Percentiles rank a stretch among this genome's conserved stretches.
Conservation (phyloP, 1,140 invertebrate species). For the Vollenhovia emeryi region DNA sequence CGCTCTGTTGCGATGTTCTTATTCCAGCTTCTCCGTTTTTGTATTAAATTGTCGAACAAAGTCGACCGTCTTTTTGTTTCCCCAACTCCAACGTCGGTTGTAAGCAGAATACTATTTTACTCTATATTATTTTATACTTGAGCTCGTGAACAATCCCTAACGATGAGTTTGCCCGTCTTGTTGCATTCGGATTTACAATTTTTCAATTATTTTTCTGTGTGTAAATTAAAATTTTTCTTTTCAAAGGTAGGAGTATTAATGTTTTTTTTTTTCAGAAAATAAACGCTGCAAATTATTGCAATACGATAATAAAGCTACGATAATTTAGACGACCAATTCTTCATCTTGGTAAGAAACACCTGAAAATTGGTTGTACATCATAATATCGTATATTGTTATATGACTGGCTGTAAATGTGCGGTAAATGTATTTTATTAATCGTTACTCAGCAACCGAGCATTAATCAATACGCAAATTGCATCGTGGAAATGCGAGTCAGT, state of each 20-base stretch:
- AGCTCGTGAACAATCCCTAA: not conserved
- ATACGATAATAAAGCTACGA: not conserved
- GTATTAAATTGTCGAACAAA: not conserved
- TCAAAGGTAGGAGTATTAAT: not conserved
- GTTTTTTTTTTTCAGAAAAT: not conserved
- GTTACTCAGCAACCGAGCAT: conserved; percentile 21
- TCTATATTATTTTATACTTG: not conserved
- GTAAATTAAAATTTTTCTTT: too few relatives aligned
- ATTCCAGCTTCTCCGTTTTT: not conserved
- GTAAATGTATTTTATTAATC: conserved; percentile 44
- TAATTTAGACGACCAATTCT: not conserved
- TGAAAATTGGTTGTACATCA: not conserved
- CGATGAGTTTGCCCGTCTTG: not conserved
- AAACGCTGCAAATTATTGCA: not conserved
- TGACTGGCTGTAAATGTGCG: not conserved
- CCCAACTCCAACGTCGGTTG: not conserved
- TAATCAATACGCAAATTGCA: conserved; percentile 48
- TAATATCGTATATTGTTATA: not conserved
- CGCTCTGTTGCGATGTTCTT: conserved; percentile 46
- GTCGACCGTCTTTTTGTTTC: not conserved
- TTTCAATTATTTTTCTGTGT: too few relatives aligned
- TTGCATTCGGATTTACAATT: not conserved
- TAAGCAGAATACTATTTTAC: not conserved
- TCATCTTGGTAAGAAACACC: not conserved
- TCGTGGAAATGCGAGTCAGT: conserved; percentile 42